Base-by-base conservation (phyloP, 2,888 invertebrate species). In the Amiota communis region DNA sequence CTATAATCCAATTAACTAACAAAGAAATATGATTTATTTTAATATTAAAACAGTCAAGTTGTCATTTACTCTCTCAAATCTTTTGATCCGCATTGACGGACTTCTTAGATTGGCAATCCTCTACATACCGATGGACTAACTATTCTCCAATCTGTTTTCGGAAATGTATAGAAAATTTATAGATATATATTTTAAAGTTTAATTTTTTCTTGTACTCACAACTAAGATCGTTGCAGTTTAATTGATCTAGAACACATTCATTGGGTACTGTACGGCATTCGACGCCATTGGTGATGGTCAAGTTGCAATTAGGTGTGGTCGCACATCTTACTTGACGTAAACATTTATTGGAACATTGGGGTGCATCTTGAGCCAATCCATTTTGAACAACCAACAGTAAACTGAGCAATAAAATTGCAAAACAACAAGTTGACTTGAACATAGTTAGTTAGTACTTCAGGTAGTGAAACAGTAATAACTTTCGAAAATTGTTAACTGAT, bases 1-100 rank as follows among this genome's bases (percentile, higher is more conserved):
- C 81, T 81, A 81, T 81, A 81, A 79, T 79, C 81, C 81, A 81
- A 81, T 81, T 81, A 81, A 74, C 36, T 72, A 20, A 36, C 36
- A 6, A 53, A 53, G n/a, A n/a, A 53, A 15, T 53, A 13, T 53
- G 53, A 53, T 15, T 15, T 53, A 53, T 53, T 53, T 53, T n/a
- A 12, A 13, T 3, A 53, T 53, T 53, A 53, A 53, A 53, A 15
- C 53, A 8, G 53, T n/a, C n/a, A 53, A n/a, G 53, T 53, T 53
- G 15, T 6, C 53, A n/a, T 53, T 53, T 53, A 15, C n/a, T 53
- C 1, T 53, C 15, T 53, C n/a, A 8, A 8, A 8, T n/a, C 6
- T 53, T 53, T 53, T 53, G 53, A 6, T 0, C 6, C 6, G 8
- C 36, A 36, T 36, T 36, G 36, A 36, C 36, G 6, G 2, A 6